A percentile compares a stretch with the other conserved stretches of the same genome.
phyloP scores from a whole-genome alignment of 1,140 invertebrate species.

The Halesus radiatus region DNA sequence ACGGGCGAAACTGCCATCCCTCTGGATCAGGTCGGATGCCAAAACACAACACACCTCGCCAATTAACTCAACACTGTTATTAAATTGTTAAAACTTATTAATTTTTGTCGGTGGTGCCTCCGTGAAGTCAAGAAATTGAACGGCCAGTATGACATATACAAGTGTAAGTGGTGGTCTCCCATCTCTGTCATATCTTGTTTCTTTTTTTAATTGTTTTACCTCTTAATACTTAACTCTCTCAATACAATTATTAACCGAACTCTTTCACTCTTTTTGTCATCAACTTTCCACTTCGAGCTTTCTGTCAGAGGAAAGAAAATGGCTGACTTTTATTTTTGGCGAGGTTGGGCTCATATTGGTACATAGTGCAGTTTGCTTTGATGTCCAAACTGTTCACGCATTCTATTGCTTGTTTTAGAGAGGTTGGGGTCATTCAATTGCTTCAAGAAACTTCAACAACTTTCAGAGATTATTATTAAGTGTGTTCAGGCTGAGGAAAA shows the following conservation, averaged over 20 bases:
- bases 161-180: conserved; percentile 58
- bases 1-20: neutral
- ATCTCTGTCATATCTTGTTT: conserved; percentile 54
- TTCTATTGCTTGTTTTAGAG: too few species aligned
- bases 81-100: conserved; percentile 49
- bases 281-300: conserved; percentile 19
- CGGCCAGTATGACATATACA: conserved; percentile 43
- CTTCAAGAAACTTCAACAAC: too few species aligned
- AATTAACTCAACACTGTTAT: conserved; percentile 17
- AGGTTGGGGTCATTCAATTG: too few species aligned
- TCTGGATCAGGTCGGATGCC: neutral
- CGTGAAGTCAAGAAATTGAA: conserved; percentile 36
- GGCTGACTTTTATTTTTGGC: conserved; percentile 19
- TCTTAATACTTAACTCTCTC: conserved; percentile 25
- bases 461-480: too few species aligned
- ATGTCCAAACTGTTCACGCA: too few species aligned
- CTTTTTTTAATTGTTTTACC: conserved; percentile 32
- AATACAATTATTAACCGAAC: conserved; percentile 11
- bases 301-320: neutral
- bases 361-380: too few species aligned
- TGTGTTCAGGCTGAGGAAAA: too few species aligned
- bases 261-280: conserved; percentile 24
- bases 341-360: neutral
- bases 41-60: neutral
- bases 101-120: conserved; percentile 55